phyloP scores from a whole-genome alignment of 2,888 invertebrate genomes.

The Stictocephala bisonia region DNA sequence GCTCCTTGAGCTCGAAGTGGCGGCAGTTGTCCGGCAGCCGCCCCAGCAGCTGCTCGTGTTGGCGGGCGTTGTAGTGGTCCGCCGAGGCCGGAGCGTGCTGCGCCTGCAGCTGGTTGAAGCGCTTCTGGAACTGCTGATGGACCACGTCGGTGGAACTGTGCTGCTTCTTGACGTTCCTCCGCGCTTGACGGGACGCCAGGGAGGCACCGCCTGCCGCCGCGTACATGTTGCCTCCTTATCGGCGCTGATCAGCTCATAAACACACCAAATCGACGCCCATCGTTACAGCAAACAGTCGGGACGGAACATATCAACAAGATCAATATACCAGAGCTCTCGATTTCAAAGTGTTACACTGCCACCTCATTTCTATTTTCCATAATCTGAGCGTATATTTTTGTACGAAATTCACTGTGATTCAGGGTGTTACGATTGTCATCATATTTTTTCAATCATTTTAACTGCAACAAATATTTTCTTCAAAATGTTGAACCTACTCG shows the following conservation, averaged over 20 bases:
- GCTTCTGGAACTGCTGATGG: slow-evolving; percentile 68
- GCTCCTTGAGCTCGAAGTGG: slow-evolving; percentile 50
- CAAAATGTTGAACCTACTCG: no score
- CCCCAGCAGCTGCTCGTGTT: slow-evolving; percentile 55
- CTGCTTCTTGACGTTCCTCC: slow-evolving; percentile 63
- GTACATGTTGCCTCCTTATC: slow-evolving; percentile 76
- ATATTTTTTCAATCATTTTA: no score
- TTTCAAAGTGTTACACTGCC: no score
- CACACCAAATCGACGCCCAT: no score
- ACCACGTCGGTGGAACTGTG: slow-evolving; percentile 61
- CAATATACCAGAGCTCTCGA: no score
- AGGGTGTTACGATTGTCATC: no score
- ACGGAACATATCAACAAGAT: no score
- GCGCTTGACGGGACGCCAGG: slow-evolving; percentile 84
- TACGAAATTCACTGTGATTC: no score
- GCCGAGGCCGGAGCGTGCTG: slow-evolving; percentile 67
- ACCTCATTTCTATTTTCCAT: no score
- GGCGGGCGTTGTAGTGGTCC: slow-evolving; percentile 54
- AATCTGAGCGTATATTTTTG: no score
- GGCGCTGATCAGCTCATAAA: background rate
- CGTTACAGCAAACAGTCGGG: no score
- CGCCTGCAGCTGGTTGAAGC: slow-evolving; percentile 72
- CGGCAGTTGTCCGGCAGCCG: slow-evolving; percentile 55
- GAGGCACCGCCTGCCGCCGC: slow-evolving; percentile 91
- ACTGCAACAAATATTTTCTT: no score